These are phyloP conservation scores for Phaethornis superciliosus DNA, from an alignment of 2,113 vertebrate genomes.

Conservation along the genomic window DNA sequence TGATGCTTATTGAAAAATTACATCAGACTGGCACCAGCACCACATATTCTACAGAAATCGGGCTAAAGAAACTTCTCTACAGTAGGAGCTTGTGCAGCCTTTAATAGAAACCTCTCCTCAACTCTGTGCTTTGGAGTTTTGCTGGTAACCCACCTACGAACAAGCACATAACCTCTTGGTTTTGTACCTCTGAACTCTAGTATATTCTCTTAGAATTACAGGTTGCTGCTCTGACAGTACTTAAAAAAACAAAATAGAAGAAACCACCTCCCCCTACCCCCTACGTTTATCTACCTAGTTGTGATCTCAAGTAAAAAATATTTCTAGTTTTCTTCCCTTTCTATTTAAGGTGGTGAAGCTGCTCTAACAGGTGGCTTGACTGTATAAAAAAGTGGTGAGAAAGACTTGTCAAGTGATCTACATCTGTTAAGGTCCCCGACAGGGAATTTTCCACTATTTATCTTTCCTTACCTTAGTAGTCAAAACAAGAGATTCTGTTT, in stretches of 20 bases:
- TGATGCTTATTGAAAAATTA: not conserved
- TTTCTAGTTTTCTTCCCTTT: not conserved
- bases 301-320: not conserved
- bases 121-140: not conserved
- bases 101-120: not conserved
- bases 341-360: not conserved
- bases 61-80: not conserved
- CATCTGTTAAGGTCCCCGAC: not conserved
- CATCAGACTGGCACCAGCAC: not conserved
- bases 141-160: not conserved
- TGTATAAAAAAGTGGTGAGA: not conserved
- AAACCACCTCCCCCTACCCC: not conserved
- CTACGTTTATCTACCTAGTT: not conserved
- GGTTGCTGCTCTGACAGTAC: not conserved
- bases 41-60: not conserved
- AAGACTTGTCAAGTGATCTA: not conserved
- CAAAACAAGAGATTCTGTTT: conserved; percentile 68
- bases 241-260: not conserved
- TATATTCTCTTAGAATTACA: not conserved
- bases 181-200: not conserved
- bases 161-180: not conserved
- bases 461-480: conserved; percentile 59
- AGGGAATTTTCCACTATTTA: conserved; percentile 71
- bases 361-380: not conserved
- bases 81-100: not conserved